A percentile compares a stretch with the other conserved stretches of the same genome.
phyloP scores from a whole-genome alignment of 2,797 vertebrate species.

The Vultur gryphus region DNA sequence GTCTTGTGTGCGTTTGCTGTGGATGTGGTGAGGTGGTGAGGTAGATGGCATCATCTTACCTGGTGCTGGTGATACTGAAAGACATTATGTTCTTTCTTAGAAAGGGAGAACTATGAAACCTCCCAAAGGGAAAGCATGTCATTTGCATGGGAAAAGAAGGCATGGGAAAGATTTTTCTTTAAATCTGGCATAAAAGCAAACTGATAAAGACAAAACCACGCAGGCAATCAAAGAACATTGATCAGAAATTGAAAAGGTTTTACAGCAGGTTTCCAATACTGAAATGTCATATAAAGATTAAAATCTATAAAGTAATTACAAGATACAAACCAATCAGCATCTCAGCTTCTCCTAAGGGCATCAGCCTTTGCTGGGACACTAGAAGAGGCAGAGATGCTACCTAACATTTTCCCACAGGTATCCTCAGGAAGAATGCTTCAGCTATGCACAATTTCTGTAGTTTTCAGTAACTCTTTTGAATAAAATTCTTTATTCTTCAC shows the following conservation, averaged over 20 bases:
- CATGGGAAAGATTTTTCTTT: background rate
- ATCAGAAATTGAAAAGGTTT: background rate
- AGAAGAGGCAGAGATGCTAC: background rate
- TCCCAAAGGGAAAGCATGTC: background rate
- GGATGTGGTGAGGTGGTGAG: background rate
- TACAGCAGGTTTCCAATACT: background rate
- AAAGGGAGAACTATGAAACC: background rate
- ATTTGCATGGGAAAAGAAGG: background rate
- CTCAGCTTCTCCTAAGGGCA: background rate
- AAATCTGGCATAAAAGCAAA: background rate
- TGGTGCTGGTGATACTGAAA: background rate
- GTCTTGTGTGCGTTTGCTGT: background rate
- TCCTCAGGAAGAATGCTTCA: background rate
- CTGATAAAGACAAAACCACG: background rate
- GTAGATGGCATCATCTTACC: background rate
- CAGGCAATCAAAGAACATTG: background rate
- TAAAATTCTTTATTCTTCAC: background rate
- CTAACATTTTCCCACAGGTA: background rate
- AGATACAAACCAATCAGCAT: background rate
- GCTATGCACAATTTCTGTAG: background rate
- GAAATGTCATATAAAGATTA: background rate
- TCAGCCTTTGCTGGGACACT: background rate
- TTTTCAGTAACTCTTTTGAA: background rate
- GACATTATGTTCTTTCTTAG: background rate
- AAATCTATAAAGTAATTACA: background rate